Evolutionary conservation across 2,888 invertebrate genomes (phyloP).

Genomic region (Drepana falcataria): DNA sequence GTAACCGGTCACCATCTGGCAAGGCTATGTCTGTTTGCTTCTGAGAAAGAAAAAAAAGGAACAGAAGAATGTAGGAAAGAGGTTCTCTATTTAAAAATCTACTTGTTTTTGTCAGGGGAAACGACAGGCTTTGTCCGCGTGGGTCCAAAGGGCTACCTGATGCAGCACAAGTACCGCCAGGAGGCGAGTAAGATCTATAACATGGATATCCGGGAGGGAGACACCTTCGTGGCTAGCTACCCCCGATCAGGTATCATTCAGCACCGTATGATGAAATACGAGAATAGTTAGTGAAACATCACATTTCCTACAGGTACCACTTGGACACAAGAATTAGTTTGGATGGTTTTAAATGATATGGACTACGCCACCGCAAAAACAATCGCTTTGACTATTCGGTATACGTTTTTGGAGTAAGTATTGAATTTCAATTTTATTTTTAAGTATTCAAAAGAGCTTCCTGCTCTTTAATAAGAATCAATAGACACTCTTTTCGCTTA

Average conservation of each 20-base stretch:
- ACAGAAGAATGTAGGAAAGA: too few species aligned
- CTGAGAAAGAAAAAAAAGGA: too few species aligned
- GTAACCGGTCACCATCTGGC: too few species aligned
- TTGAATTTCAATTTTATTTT: neutral
- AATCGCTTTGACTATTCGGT: conserved; percentile 74
- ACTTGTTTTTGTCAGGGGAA: too few species aligned
- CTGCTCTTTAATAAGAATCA: too few species aligned
- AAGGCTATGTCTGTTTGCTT: too few species aligned
- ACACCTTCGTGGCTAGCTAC: conserved; percentile 83
- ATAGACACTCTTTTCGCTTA: too few species aligned
- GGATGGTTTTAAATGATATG: conserved; percentile 80
- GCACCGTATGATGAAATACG: too few species aligned
- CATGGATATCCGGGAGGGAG: conserved; percentile 79
- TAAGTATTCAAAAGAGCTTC: too few species aligned
- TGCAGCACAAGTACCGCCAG: conserved; percentile 75
- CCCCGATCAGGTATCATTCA: conserved; percentile 80
- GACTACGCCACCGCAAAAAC: conserved; percentile 79
- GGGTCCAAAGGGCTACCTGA: conserved; percentile 82
- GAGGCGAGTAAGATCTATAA: conserved; percentile 79
- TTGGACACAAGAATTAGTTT: conserved; percentile 5
- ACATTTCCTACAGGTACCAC: conserved; percentile 9
- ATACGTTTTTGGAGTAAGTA: conserved; percentile 85
- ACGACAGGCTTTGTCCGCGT: conserved; percentile 79
- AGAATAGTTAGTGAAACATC: too few species aligned
- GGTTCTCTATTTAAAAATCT: too few species aligned